These are phyloP conservation scores for Patiria miniata DNA, from an alignment of 35 echinoderm and acorn worm species.

Conservation along the genomic window DNA sequence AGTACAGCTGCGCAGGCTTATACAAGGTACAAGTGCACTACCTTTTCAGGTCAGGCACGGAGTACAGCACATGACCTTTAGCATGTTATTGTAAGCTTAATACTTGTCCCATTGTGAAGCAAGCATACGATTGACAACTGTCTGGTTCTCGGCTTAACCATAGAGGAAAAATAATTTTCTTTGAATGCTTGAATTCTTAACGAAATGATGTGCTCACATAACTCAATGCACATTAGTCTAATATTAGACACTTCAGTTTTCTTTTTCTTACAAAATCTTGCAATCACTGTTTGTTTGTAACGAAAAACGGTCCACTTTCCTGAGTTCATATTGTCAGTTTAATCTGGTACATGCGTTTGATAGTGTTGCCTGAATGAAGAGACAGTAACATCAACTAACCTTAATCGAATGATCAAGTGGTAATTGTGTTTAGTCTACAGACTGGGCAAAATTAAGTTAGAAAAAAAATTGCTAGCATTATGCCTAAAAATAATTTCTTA, in stretches of 20 bases:
- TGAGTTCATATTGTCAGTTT: background rate
- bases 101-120: too few species aligned
- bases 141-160: too few species aligned
- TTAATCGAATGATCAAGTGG: background rate
- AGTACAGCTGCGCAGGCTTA: too few species aligned
- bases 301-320: background rate
- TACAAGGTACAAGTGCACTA: too few species aligned
- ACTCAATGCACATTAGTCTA: background rate
- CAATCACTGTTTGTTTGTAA: background rate
- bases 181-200: background rate
- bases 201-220: background rate
- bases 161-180: too few species aligned
- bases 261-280: background rate
- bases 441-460: background rate
- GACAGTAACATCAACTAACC: background rate
- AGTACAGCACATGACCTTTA: too few species aligned
- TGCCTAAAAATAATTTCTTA: too few species aligned
- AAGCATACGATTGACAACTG: too few species aligned
- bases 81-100: too few species aligned
- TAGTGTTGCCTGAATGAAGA: conserved; percentile 1
- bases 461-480: too few species aligned
- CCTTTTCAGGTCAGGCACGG: too few species aligned
- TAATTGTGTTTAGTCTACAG: conserved; percentile 18
- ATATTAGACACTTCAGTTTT: background rate
- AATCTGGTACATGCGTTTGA: too few species aligned